These are phyloP conservation scores for Odontothrips loti DNA, from an alignment of 2,888 invertebrate species.

Conservation along the genomic window DNA sequence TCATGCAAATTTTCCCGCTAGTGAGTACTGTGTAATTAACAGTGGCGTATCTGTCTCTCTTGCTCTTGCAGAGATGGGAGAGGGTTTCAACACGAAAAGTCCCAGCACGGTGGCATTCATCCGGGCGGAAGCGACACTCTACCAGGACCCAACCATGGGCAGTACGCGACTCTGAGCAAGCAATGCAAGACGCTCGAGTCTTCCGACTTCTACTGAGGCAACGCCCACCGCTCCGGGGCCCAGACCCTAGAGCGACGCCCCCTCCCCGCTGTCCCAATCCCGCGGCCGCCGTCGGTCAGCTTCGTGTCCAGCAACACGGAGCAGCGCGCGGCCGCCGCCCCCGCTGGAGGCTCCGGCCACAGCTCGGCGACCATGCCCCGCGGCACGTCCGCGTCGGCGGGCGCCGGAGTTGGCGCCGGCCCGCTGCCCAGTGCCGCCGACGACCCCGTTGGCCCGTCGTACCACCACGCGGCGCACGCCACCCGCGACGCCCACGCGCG, in stretches of 20 bases:
- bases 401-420: background rate
- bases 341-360: background rate
- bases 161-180: conserved; percentile 93
- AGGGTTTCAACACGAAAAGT: conserved; percentile 43
- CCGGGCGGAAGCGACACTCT: conserved; percentile 50
- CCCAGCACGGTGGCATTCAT: conserved; percentile 58
- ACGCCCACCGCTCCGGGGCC: conserved; percentile 50
- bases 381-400: background rate
- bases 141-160: conserved; percentile 66
- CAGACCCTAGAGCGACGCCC: conserved; percentile 21
- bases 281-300: conserved; percentile 8
- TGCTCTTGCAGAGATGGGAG: conserved; percentile 37
- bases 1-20: too few species aligned
- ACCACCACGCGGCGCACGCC: background rate
- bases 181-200: conserved; percentile 93
- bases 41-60: conserved; percentile 28
- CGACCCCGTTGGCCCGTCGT: background rate
- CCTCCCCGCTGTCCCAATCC: conserved; percentile 6
- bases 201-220: conserved; percentile 91
- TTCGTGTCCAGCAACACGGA: conserved; percentile 1
- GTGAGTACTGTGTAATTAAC: background rate
- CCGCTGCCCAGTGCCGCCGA: conserved; percentile 19
- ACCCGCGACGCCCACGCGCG: background rate
- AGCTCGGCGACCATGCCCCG: background rate
- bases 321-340: conserved; percentile 7